A percentile compares a stretch with the other conserved stretches of the same genome.
Evolutionary conservation across 2,113 vertebrate genomes (phyloP).

Genomic region (Polypterus bichir): DNA sequence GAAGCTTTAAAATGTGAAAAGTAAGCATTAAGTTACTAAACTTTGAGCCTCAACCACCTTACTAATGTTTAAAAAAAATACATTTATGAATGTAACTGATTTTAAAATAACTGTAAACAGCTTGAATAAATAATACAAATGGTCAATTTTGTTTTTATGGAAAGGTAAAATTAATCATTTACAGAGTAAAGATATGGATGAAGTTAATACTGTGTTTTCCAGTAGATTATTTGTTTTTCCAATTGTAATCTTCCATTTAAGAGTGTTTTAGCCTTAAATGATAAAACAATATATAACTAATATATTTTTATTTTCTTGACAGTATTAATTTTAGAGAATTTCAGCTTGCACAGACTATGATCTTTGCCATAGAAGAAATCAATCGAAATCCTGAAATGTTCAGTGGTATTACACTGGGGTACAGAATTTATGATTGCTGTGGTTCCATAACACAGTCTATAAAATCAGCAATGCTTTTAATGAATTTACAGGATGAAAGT

Average conservation of each 20-base stretch:
- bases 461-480: neutral
- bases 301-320: neutral
- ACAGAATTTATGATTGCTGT: neutral
- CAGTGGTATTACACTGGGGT: neutral
- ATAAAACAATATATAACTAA: neutral
- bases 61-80: no score
- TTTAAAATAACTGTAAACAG: neutral
- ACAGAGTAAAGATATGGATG: no score
- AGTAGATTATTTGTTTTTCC: neutral
- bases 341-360: neutral
- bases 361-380: conserved; percentile 1
- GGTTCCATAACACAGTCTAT: neutral
- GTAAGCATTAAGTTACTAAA: neutral
- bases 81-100: no score
- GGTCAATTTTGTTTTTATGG: neutral
- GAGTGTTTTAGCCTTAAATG: neutral
- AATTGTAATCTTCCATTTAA: neutral
- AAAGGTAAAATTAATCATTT: neutral
- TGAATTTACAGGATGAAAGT: neutral
- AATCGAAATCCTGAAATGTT: neutral
- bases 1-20: neutral
- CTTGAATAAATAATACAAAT: neutral
- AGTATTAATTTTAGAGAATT: conserved; percentile 2
- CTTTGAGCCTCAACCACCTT: no score
- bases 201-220: neutral